Conservation (phyloP, 2,797 vertebrate species). For the Hyperoplus immaculatus region DNA sequence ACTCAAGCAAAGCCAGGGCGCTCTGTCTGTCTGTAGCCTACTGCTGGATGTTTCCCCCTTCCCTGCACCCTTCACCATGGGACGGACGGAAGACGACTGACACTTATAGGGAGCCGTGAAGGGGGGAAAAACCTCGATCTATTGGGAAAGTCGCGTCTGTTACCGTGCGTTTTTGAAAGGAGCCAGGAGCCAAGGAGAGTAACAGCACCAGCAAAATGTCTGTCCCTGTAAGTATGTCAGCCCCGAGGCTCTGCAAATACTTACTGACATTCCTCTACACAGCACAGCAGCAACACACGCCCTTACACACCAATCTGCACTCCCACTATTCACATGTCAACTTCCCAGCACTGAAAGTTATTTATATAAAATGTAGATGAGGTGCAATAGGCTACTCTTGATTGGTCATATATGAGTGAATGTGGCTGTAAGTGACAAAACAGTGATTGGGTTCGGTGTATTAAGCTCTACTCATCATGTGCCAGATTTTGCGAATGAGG, state of each 20-base stretch:
- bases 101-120: constrained; percentile 29
- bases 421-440: neutral
- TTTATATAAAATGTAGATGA: too few relatives aligned
- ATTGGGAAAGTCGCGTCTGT: constrained; percentile 40
- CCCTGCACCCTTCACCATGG: constrained; percentile 32
- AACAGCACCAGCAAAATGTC: constrained; percentile 77
- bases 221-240: constrained; percentile 82
- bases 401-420: neutral
- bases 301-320: neutral
- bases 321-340: neutral
- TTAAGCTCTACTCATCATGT: neutral
- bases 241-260: constrained; percentile 7
- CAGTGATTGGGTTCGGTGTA: too few relatives aligned
- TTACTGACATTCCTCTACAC: neutral
- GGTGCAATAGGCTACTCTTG: too few relatives aligned
- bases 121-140: constrained; percentile 38
- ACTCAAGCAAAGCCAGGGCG: neutral
- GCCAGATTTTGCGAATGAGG: neutral
- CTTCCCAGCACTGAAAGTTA: neutral
- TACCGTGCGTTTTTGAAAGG: constrained; percentile 1
- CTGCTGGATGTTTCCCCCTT: constrained; percentile 9
- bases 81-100: constrained; percentile 50
- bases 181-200: constrained; percentile 30
- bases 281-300: neutral
- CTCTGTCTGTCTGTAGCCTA: too few relatives aligned